A percentile compares a stretch with the other conserved stretches of the same genome.
These are phyloP conservation scores for Alentia gelatinosa DNA, from an alignment of 2,888 invertebrate species.

Conservation along the genomic window DNA sequence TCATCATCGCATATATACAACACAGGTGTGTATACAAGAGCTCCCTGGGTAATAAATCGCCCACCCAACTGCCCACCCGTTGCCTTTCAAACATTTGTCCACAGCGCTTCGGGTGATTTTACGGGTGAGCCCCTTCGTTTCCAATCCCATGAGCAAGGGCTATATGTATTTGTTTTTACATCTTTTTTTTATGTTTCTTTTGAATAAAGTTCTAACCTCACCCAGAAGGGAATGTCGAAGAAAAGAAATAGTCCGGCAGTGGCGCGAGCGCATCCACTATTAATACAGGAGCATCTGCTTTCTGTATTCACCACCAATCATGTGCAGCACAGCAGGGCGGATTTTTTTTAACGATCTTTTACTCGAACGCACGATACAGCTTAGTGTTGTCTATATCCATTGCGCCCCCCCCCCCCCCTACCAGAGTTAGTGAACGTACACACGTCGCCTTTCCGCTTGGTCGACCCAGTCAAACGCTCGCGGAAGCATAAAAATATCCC, in stretches of 20 bases:
- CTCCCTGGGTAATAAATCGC: not conserved
- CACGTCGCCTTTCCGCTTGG: not conserved
- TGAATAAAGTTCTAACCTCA: too few relatives aligned
- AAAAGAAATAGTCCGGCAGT: not conserved
- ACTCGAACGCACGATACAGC: not conserved
- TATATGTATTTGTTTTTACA: not conserved
- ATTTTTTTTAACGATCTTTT: not conserved
- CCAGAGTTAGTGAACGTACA: not conserved
- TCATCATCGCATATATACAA: not conserved
- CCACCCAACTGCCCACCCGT: not conserved
- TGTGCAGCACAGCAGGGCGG: not conserved
- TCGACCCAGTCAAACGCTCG: not conserved
- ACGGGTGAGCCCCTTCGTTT: not conserved
- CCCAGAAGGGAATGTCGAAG: not conserved
- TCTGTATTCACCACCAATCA: not conserved
- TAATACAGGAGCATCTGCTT: not conserved
- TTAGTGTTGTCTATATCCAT: not conserved
- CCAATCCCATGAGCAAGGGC: not conserved
- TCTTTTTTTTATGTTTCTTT: too few relatives aligned
- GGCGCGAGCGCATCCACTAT: not conserved
- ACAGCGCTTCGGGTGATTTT: not conserved
- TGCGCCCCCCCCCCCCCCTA: not conserved
- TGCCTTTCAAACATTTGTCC: not conserved
- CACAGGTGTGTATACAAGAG: not conserved
- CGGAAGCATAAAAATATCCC: not conserved